Conservation (phyloP, 1,140 invertebrate genomes). For the Lordiphosa stackelbergi region DNA sequence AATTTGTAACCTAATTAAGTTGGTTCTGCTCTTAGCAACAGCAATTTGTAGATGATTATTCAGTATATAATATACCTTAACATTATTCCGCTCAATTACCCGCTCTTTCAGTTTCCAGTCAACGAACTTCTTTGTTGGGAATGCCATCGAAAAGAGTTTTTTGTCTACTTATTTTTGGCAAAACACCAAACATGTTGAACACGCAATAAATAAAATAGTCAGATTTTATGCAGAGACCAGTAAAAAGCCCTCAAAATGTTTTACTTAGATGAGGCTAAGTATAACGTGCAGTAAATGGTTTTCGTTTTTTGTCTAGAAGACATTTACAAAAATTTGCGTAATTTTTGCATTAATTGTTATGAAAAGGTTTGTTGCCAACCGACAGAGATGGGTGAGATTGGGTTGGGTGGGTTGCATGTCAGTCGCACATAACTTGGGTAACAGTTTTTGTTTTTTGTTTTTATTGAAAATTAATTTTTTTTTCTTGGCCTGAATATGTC, state of each 20-base stretch:
- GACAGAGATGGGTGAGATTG: not conserved
- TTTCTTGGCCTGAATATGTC: conserved; percentile 63
- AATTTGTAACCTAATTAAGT: too few species aligned
- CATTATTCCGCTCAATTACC: too few species aligned
- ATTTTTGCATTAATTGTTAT: conserved; percentile 70
- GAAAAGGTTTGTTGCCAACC: conserved; percentile 33
- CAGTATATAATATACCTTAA: too few species aligned
- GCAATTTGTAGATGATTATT: too few species aligned
- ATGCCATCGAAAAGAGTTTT: not conserved
- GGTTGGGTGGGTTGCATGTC: conserved; percentile 56
- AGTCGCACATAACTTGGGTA: conserved; percentile 46
- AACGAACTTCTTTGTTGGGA: conserved; percentile 9
- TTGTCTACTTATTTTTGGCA: conserved; percentile 61
- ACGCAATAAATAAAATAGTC: conserved; percentile 61
- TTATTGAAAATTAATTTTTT: conserved; percentile 48
- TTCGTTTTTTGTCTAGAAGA: conserved; percentile 22
- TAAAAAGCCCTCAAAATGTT: conserved; percentile 20
- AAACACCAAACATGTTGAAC: conserved; percentile 47
- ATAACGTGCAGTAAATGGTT: conserved; percentile 2
- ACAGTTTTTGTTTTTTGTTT: conserved; percentile 36
- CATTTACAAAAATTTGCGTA: conserved; percentile 58
- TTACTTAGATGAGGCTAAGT: too few species aligned
- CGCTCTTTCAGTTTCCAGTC: not conserved
- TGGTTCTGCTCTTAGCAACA: too few species aligned
- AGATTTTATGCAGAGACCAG: conserved; percentile 27